Conservation (phyloP, 2,113 vertebrate genomes). For the Gymnogyps californianus region DNA sequence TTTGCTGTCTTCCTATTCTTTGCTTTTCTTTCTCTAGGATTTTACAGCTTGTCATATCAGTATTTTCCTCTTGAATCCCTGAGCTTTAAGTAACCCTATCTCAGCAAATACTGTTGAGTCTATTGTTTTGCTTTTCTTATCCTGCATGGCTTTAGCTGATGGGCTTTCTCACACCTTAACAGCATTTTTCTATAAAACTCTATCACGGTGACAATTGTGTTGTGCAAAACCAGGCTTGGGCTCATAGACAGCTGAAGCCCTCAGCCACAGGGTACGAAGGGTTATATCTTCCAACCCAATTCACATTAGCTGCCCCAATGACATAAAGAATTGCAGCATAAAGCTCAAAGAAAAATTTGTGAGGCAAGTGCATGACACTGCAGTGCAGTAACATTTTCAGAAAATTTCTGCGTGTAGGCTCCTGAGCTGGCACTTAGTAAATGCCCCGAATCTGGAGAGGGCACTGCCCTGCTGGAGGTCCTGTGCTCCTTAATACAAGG, state of each 20-base stretch:
- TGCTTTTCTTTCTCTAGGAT: not conserved
- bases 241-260: rapidly evolving
- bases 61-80: not conserved
- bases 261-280: not conserved
- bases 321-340: not conserved
- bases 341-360: not conserved
- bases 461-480: not conserved
- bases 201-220: rapidly evolving
- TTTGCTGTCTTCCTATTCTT: not conserved
- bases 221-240: not conserved
- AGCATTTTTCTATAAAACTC: not conserved
- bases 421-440: not conserved
- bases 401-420: not conserved
- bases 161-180: not conserved
- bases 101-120: not conserved
- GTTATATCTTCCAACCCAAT: not conserved
- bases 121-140: not conserved
- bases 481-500: not conserved
- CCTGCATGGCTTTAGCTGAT: not conserved
- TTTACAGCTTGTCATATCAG: not conserved
- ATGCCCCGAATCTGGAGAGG: not conserved
- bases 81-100: not conserved
- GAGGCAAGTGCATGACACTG: not conserved
- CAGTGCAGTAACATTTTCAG: not conserved
- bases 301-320: not conserved